A percentile compares a stretch with the other conserved stretches of the same genome.
Evolutionary conservation across 2,888 invertebrate species (phyloP).

Genomic region (Tenthredo amoena): DNA sequence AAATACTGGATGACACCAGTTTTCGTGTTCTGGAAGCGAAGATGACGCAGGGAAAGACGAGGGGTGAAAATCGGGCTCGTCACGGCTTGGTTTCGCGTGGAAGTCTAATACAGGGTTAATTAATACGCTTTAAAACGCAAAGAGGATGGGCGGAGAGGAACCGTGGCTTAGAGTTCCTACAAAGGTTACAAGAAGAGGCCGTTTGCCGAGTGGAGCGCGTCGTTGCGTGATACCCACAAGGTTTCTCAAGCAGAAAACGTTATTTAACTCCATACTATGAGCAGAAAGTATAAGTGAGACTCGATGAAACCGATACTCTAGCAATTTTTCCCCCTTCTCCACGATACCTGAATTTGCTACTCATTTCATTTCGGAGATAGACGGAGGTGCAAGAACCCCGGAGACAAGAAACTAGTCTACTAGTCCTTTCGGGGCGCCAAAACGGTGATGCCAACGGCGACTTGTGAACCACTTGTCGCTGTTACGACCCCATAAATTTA

Average conservation of each 20-base stretch:
- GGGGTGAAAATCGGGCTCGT: conserved; percentile 71
- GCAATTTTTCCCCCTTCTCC: background rate
- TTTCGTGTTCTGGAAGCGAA: conserved; percentile 33
- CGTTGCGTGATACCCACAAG: conserved; percentile 40
- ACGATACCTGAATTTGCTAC: background rate
- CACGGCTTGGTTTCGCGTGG: conserved; percentile 73
- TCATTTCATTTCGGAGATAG: background rate
- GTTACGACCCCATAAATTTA: conserved; percentile 83
- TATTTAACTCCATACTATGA: background rate
- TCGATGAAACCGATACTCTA: background rate
- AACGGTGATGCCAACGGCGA: conserved; percentile 82
- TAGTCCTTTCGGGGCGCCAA: conserved; percentile 78
- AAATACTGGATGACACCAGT: conserved; percentile 74
- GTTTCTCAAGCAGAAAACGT: conserved; percentile 24
- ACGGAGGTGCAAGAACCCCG: background rate
- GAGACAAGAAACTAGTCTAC: conserved; percentile 52
- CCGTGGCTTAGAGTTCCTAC: conserved; percentile 47
- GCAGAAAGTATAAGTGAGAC: background rate
- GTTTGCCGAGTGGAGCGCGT: conserved; percentile 23
- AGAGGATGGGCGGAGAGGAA: conserved; percentile 54
- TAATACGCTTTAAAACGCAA: conserved; percentile 76
- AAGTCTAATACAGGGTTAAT: conserved; percentile 77
- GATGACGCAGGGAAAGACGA: conserved; percentile 55
- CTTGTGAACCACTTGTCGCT: conserved; percentile 83
- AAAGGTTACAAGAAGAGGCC: conserved; percentile 55